These are phyloP conservation scores for Taxidea taxus DNA, from an alignment of 2,113 vertebrate species.

Conservation along the genomic window DNA sequence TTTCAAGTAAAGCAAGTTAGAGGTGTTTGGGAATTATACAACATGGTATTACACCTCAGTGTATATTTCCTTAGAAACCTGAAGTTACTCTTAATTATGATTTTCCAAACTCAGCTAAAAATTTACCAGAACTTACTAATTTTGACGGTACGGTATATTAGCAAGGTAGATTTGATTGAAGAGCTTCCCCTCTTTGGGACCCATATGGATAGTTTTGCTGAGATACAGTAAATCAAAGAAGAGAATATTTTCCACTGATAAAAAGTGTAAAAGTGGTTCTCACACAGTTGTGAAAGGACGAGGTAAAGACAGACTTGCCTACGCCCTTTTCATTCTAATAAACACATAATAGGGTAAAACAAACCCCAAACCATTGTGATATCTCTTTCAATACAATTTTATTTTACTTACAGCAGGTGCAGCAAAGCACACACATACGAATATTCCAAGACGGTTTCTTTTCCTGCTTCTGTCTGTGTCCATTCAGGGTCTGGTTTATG, in stretches of 20 bases:
- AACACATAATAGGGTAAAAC: not conserved
- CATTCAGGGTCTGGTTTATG: not conserved
- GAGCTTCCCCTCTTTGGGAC: not conserved
- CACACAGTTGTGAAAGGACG: not conserved
- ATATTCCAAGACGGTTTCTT: not conserved
- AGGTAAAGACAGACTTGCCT: not conserved
- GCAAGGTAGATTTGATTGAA: not conserved
- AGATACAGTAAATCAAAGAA: not conserved
- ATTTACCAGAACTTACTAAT: not conserved
- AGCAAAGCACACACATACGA: not conserved
- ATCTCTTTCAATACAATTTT: not conserved
- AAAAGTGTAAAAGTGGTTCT: not conserved
- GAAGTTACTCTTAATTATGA: not conserved
- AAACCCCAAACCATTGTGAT: not conserved
- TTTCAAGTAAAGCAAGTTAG: not conserved
- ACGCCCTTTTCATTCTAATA: not conserved
- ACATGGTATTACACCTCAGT: not conserved
- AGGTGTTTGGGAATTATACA: not conserved
- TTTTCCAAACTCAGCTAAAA: not conserved
- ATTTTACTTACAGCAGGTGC: too few species aligned
- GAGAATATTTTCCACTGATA: not conserved
- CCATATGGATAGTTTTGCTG: not conserved
- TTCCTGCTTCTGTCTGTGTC: not conserved
- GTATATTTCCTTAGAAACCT: not conserved
- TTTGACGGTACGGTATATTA: not conserved